phyloP scores from a whole-genome alignment of 2,888 invertebrate species.

The Amblyteles armatorius region DNA sequence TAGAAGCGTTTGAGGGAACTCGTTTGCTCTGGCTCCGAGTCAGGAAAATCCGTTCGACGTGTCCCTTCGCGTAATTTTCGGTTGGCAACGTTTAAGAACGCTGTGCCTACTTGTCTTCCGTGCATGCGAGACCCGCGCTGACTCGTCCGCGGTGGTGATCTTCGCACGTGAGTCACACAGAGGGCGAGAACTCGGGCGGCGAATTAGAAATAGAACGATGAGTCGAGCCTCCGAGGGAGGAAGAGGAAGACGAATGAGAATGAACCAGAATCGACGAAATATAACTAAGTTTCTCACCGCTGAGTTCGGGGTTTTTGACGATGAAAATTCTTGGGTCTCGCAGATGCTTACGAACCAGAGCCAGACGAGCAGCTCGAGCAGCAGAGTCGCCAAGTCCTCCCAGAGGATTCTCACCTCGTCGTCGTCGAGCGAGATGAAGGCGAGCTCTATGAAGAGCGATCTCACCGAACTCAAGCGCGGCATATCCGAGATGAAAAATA shows the following conservation, averaged over 20 bases:
- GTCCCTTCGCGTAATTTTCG: conserved; percentile 34
- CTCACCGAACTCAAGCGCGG: conserved; percentile 92
- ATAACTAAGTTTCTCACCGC: conserved; percentile 13
- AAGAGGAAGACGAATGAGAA: conserved; percentile 51
- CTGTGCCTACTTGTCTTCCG: conserved; percentile 11
- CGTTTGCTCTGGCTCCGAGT: conserved; percentile 60
- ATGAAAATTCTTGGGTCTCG: conserved; percentile 63
- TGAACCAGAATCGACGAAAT: conserved; percentile 21
- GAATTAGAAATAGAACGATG: conserved; percentile 62
- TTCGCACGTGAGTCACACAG: conserved; percentile 59
- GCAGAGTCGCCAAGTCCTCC: conserved; percentile 85
- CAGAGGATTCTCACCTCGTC: conserved; percentile 86
- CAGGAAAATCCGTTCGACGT: conserved; percentile 53
- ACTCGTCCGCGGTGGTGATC: conserved; percentile 52
- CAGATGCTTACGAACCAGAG: conserved; percentile 84
- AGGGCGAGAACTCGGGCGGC: conserved; percentile 48
- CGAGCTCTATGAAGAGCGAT: conserved; percentile 93
- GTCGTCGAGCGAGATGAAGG: conserved; percentile 90
- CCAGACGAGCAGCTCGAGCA: conserved; percentile 87
- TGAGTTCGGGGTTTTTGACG: background rate
- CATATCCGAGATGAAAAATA: conserved; percentile 94
- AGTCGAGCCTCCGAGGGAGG: conserved; percentile 40
- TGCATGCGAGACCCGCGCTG: conserved; percentile 22
- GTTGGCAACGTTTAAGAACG: conserved; percentile 33
- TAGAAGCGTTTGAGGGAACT: conserved; percentile 1